phyloP scores from a whole-genome alignment of 2,113 vertebrate species.

The Fregata magnificens region DNA sequence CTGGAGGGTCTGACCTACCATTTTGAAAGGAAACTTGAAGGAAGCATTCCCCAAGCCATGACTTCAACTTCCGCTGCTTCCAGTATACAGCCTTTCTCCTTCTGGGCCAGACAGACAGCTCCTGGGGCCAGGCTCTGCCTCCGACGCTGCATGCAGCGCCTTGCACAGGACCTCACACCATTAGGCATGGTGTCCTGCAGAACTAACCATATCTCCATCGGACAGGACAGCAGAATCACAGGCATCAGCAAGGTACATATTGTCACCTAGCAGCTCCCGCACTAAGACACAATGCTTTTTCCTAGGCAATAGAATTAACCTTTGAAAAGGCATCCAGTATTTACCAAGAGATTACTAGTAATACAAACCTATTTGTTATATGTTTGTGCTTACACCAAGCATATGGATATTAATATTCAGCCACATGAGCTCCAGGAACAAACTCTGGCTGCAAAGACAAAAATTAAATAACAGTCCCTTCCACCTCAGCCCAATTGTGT shows the following conservation, averaged over 20 bases:
- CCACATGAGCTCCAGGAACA: not conserved
- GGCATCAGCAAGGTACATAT: not conserved
- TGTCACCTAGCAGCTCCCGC: not conserved
- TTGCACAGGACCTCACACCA: not conserved
- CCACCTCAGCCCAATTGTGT: not conserved
- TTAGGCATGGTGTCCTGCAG: not conserved
- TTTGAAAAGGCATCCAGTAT: not conserved
- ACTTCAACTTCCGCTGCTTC: not conserved
- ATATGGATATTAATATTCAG: not conserved
- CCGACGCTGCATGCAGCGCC: fast-evolving
- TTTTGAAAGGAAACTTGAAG: not conserved
- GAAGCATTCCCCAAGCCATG: not conserved
- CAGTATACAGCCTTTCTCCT: not conserved
- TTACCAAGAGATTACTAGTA: not conserved
- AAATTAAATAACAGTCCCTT: not conserved
- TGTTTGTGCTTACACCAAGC: not conserved
- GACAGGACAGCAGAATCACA: not conserved
- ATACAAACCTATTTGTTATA: not conserved
- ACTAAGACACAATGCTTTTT: not conserved
- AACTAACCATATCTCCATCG: not conserved
- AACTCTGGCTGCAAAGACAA: not conserved
- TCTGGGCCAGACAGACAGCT: not conserved
- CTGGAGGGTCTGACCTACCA: not conserved
- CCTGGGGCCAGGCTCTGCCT: not conserved
- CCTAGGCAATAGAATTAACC: not conserved